phyloP scores from a whole-genome alignment of 2,113 vertebrate species.

The Hoplias malabaricus region DNA sequence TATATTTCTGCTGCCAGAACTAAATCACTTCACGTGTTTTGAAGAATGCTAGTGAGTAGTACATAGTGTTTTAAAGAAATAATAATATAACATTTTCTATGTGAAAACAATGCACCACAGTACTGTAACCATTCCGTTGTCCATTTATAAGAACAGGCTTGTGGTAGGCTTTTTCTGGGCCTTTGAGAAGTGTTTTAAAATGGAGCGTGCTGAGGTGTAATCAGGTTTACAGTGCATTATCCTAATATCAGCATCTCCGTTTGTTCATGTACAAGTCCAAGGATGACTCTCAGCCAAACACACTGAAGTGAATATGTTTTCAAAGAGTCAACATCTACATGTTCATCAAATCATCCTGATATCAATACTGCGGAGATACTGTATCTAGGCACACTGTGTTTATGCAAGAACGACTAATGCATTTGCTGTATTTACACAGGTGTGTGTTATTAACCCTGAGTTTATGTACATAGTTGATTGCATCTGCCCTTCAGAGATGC shows the following conservation, averaged over 20 bases:
- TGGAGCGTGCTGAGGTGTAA: background rate
- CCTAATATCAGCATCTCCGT: background rate
- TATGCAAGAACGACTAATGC: background rate
- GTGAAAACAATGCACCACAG: background rate
- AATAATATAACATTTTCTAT: background rate
- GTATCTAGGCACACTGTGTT: no score
- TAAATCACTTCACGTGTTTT: background rate
- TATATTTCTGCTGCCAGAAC: background rate
- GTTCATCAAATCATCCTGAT: no score
- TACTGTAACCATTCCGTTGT: background rate
- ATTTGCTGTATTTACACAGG: background rate
- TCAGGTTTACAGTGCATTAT: background rate
- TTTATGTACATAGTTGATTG: constrained; percentile 6
- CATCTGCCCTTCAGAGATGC: background rate
- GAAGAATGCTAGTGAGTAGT: background rate
- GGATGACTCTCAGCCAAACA: background rate
- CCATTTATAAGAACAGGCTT: background rate
- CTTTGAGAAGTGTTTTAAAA: background rate
- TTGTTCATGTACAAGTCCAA: background rate
- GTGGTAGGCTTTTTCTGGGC: background rate
- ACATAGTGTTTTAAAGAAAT: background rate
- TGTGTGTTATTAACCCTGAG: background rate
- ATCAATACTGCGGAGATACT: no score
- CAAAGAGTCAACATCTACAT: no score
- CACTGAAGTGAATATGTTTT: background rate